These are phyloP conservation scores for Diploscapter pachys DNA, from an alignment of 1,140 invertebrate genomes.

Conservation along the genomic window DNA sequence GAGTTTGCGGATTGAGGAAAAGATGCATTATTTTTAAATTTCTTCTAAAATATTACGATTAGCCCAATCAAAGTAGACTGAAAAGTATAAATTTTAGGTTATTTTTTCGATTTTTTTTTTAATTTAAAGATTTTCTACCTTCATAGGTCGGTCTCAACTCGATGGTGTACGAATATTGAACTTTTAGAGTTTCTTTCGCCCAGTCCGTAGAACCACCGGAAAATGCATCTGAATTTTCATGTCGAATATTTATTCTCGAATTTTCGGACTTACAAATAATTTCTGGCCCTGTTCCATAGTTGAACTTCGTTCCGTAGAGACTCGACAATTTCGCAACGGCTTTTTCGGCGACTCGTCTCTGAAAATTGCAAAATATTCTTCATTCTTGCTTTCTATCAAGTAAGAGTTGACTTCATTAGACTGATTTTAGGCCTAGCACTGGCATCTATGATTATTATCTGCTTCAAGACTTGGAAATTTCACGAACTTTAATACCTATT, in stretches of 20 bases:
- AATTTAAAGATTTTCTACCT: conserved; percentile 28
- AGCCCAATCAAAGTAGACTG: too few species aligned
- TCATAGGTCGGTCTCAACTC: conserved; percentile 49
- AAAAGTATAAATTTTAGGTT: too few species aligned
- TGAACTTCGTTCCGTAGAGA: conserved; percentile 54
- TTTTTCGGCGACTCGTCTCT: conserved; percentile 37
- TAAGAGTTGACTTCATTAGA: too few species aligned
- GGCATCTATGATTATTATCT: too few species aligned
- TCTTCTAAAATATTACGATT: too few species aligned
- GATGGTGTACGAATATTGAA: conserved; percentile 58
- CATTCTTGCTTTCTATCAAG: too few species aligned
- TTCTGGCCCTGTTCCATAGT: conserved; percentile 52
- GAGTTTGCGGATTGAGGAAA: too few species aligned
- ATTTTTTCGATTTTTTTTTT: too few species aligned
- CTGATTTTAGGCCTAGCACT: too few species aligned
- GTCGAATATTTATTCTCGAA: neutral
- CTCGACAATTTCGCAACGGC: conserved; percentile 50
- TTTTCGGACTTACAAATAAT: conserved; percentile 48
- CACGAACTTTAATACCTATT: too few species aligned
- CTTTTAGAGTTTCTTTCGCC: conserved; percentile 55
- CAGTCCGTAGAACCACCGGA: conserved; percentile 54
- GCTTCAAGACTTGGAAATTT: too few species aligned
- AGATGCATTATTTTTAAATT: too few species aligned
- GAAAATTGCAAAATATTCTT: neutral
- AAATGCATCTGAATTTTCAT: conserved; percentile 49